phyloP scores from a whole-genome alignment of 2,113 vertebrate species.

The Amblyornis subalaris region DNA sequence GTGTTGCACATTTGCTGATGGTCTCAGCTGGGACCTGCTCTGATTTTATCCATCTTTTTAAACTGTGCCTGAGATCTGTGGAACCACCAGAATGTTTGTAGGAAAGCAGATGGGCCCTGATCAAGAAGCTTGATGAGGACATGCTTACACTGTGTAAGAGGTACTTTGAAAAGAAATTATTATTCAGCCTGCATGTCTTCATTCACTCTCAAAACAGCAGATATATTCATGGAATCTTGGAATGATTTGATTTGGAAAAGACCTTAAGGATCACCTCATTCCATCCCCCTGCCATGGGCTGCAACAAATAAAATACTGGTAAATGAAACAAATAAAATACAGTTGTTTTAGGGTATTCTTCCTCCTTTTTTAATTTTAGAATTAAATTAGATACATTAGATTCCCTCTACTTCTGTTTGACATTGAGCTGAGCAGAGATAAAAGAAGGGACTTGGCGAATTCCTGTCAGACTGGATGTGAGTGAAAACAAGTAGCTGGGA shows the following conservation, averaged over 20 bases:
- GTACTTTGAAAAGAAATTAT: neutral
- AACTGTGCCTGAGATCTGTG: neutral
- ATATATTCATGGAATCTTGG: neutral
- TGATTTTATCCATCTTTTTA: neutral
- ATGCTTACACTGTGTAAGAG: fast-evolving
- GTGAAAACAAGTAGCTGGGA: neutral
- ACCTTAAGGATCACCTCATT: neutral
- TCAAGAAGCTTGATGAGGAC: neutral
- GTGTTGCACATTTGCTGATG: neutral
- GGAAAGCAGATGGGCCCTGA: neutral
- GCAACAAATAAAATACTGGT: neutral
- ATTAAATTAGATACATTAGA: neutral
- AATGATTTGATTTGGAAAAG: neutral
- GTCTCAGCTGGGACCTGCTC: neutral
- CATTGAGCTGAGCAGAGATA: neutral
- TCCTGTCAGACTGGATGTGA: neutral
- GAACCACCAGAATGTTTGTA: neutral
- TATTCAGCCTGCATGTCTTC: neutral
- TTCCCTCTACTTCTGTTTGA: neutral
- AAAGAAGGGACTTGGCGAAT: neutral
- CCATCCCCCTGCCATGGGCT: neutral
- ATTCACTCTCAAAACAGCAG: neutral
- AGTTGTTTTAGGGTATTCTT: neutral
- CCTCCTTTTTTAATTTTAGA: neutral
- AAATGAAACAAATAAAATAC: neutral